Evolutionary conservation across 2,888 invertebrate species (phyloP), one percentile per base, ranked within the genome.

Genomic region (Alsophila aescularia): DNA sequence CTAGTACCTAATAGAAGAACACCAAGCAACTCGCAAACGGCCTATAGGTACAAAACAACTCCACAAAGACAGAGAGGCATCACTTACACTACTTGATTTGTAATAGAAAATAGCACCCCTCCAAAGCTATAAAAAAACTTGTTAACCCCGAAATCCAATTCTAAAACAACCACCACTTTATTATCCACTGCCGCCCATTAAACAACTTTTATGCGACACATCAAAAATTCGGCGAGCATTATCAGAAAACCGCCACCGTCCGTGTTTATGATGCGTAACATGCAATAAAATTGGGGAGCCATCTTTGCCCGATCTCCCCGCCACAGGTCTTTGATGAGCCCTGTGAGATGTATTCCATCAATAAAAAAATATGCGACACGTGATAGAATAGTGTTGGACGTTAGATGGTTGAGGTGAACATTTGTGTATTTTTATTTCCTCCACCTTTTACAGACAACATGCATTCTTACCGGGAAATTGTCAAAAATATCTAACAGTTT

Each of bases 191-290:
- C 69, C 52, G 45, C 72, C 77, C 78, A 85, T 87, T 87, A 87
- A 84, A 78, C 68, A 72, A 68, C 69, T 83, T 84, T 85, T 84
- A 84, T 80, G 77, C 66, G 67, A 67, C 62, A 73, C 77, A 75
- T 77, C 74, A 79, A 81, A 77, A 79, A 82, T 81, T 81, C 76
- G 66, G 67, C 75, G 70, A 71, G 68, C 79, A 83, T 85, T 87
- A 88, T 90, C 85, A 75, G 73, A 72, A 72, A 69, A 75, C 82
- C 81, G 73, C 81, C 74, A 74, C 73, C 68, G 76, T 71, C 68
- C 76, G 81, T 83, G 85, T 90, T 90, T 90, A 91, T 89, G 87
- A 73, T 68, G 81, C 89, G 90, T 87, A 84, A 90, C 90, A 87
- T 77, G 90, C 83, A 88, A 88, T 91, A 90, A 91, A 91, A 87